phyloP scores from a whole-genome alignment of 1,140 invertebrate species.

The Trichonephila clavipes region DNA sequence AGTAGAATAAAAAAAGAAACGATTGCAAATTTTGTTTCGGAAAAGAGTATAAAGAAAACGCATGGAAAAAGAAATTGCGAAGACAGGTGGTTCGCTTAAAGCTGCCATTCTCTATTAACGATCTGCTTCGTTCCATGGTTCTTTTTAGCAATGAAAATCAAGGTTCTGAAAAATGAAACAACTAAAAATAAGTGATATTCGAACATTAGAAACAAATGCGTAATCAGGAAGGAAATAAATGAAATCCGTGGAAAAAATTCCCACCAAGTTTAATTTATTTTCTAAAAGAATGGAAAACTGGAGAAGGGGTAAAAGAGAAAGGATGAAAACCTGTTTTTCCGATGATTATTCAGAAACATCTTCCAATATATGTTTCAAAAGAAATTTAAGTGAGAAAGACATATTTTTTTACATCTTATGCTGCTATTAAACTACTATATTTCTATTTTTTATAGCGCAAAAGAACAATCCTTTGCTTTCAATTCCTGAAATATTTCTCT shows the following conservation, averaged over 20 bases:
- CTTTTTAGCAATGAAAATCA: background rate
- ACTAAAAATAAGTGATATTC: constrained; percentile 14
- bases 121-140: background rate
- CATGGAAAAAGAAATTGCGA: background rate
- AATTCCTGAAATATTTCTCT: background rate
- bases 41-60: background rate
- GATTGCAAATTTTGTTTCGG: background rate
- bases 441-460: background rate
- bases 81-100: background rate
- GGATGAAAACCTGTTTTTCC: background rate
- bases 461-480: background rate
- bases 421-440: background rate
- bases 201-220: constrained; percentile 13
- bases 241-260: background rate
- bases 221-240: constrained; percentile 6
- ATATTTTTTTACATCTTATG: background rate
- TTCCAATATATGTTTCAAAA: constrained; percentile 20
- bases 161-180: background rate
- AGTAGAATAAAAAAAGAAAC: background rate
- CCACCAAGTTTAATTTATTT: constrained; percentile 4
- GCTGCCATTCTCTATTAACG: background rate
- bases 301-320: background rate
- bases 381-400: background rate
- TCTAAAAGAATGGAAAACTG: background rate
- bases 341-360: background rate